phyloP scores from a whole-genome alignment of 2,797 vertebrate genomes.

The Pantherophis alleghaniensis region DNA sequence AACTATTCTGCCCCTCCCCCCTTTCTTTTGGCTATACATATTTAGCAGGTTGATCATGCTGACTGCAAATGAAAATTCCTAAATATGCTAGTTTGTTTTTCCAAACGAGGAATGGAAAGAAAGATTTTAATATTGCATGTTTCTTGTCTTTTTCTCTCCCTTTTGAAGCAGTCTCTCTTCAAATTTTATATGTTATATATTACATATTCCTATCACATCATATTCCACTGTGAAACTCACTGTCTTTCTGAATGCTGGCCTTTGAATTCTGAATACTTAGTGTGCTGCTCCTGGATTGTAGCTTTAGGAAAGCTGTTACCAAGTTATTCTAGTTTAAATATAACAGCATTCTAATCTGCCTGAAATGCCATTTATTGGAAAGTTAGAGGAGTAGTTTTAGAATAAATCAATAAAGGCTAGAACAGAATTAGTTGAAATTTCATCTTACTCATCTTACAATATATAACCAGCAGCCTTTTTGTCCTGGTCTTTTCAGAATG shows the following conservation, averaged over 20 bases:
- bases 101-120: not conserved
- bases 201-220: not conserved
- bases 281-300: not conserved
- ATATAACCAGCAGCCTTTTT: slow-evolving; percentile 39
- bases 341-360: not conserved
- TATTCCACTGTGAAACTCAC: not conserved
- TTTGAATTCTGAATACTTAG: not conserved
- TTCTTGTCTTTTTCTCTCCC: not conserved
- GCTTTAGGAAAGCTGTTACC: not conserved
- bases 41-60: not conserved
- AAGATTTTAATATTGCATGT: not conserved
- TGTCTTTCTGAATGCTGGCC: not conserved
- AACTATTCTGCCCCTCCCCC: not conserved
- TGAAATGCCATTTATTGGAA: not conserved
- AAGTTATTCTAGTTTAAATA: not conserved
- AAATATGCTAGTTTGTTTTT: not conserved
- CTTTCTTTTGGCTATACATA: too few relatives aligned
- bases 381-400: not conserved
- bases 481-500: slow-evolving; percentile 41
- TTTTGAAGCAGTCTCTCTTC: not conserved
- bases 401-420: not conserved
- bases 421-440: not conserved
- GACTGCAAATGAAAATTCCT: not conserved
- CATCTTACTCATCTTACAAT: not conserved
- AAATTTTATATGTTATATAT: too few relatives aligned